Percentiles rank a stretch among this genome's conserved stretches.
Conservation (phyloP, 2,113 vertebrate species). For the Leptobrachium leishanense region DNA sequence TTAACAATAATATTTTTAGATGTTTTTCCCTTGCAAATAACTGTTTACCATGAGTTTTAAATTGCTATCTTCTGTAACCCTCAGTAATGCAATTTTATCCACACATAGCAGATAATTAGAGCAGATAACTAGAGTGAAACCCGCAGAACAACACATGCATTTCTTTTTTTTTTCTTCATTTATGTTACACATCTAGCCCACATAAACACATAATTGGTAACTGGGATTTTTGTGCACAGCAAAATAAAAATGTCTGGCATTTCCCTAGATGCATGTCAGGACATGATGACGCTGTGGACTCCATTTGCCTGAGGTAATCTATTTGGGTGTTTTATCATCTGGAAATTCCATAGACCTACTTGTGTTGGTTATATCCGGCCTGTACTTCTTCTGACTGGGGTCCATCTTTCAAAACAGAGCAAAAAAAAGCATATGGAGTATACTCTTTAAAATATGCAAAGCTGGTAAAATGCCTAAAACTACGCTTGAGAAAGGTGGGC, state of each 20-base stretch:
- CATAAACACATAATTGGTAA: constrained; percentile 28
- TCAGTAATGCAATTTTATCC: background rate
- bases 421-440: too few species aligned
- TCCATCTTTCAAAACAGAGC: too few species aligned
- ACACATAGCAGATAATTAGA: constrained; percentile 9
- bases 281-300: background rate
- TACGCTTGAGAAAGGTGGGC: too few species aligned
- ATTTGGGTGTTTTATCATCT: background rate
- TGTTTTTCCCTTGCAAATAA: constrained; percentile 19
- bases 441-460: too few species aligned
- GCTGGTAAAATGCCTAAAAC: too few species aligned
- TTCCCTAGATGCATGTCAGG: constrained; percentile 10
- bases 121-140: background rate
- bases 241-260: constrained; percentile 24
- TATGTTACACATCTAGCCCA: background rate
- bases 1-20: background rate
- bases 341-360: too few species aligned
- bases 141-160: background rate
- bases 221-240: background rate
- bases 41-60: constrained; percentile 17
- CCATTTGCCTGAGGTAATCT: background rate
- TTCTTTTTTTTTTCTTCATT: background rate
- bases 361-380: too few species aligned
- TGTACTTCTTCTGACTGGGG: too few species aligned
- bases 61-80: constrained; percentile 14